phyloP scores from a whole-genome alignment of 2,113 vertebrate species.

The Ginglymostoma cirratum region DNA sequence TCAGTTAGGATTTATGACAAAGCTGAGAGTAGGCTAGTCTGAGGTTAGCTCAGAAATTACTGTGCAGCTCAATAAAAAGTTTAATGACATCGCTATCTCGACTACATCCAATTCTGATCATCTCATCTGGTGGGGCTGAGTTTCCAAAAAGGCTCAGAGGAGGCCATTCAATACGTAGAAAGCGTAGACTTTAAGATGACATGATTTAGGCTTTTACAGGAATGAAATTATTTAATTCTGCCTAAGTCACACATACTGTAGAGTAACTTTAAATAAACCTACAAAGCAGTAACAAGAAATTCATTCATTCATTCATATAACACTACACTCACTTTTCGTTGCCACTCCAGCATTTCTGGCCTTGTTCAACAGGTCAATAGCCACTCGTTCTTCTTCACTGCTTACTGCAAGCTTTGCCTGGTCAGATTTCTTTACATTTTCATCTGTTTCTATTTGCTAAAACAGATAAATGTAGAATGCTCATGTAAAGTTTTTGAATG shows the following conservation, averaged over 20 bases:
- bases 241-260: neutral
- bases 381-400: constrained; percentile 88
- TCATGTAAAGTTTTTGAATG: constrained; percentile 14
- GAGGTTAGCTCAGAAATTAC: neutral
- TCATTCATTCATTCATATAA: neutral
- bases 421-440: constrained; percentile 80
- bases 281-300: neutral
- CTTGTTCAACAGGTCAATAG: constrained; percentile 73
- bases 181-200: neutral
- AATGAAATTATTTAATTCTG: neutral
- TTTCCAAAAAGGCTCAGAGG: neutral
- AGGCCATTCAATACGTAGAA: neutral
- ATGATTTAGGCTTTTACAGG: neutral
- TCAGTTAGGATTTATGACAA: neutral
- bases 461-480: neutral
- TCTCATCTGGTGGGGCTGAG: neutral
- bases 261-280: neutral
- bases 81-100: neutral
- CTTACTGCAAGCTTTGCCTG: constrained; percentile 70
- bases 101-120: neutral
- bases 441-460: constrained; percentile 91
- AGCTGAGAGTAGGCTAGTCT: neutral
- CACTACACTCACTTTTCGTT: constrained; percentile 60
- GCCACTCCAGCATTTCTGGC: constrained; percentile 62
- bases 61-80: neutral